Base-by-base conservation (phyloP, 2,113 vertebrate genomes). In the Agelaius phoeniceus region DNA sequence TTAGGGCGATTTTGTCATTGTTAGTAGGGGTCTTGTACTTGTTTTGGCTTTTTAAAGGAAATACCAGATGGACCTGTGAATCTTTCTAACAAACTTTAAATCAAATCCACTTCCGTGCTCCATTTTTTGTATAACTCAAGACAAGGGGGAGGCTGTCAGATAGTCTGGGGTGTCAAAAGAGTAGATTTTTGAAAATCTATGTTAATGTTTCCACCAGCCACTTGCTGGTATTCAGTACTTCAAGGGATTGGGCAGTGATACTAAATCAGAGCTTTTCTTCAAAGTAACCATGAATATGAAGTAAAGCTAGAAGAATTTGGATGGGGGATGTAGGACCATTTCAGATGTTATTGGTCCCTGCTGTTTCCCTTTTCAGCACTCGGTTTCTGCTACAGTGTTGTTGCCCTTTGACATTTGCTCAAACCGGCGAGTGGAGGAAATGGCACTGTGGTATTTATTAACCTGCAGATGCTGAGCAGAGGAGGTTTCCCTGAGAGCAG, bases 401-500 rank as follows among this genome's bases (percentile, higher is more conserved):
- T 46, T 95, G 91, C 63, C 76, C 35, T 87, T 67, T 95, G 88
- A 57, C 90, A 85, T 82, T 75, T 37, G 11, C 37, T 92, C 37
- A 90, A 92, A 84, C 33, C 57, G 88, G 78, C 54, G 3, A 87
- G 90, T 31, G 30, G 66, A 96, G 87, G 83, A 94, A 96, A 84
- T 59, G 81, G 78, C 69, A 79, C 24, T 10, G 27, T 59, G 55
- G 74, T 74, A 55, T 81, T 97, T 69, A 85, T 90, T 92, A 91
- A 93, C 79, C 88, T 94, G 74, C 10, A 77, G 39, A 87, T 88
- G 67, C 73, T 65, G 73, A 87, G 49, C 62, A 63, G 76, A 79
- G 68, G 37, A 80, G 57, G 27, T 44, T 96, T 91, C 55, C 48
- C 35, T 86, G 66, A 41, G 46, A 61, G 35, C 9, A 39, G 39